Base-by-base conservation (phyloP, 2,888 invertebrate genomes). In the Perizoma flavofasciatum region DNA sequence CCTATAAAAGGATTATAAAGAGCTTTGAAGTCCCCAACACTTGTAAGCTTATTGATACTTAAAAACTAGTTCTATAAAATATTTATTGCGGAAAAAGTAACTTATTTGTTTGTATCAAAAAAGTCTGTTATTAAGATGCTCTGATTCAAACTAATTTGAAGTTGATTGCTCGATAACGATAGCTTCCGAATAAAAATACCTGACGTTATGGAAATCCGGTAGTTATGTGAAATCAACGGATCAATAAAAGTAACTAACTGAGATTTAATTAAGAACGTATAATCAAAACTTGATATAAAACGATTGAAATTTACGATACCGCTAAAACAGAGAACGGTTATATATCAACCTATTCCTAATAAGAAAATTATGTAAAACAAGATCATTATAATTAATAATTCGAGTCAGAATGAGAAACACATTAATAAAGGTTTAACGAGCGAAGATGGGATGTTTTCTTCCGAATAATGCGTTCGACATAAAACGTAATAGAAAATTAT, bases 321-420 rank as follows among this genome's bases (percentile, higher is more conserved):
- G 85, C 87, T 89, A 88, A 90, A 89, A 89, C 89, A 89, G 82
- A 85, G 78, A 82, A 73, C 60, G 67, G 75, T 74, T 79, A 85
- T 89, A 88, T 85, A 85, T 89, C 84, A 86, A 87, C 81, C 86
- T 77, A 81, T 83, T 81, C 81, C 79, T 87, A 87, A 89, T 89
- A 88, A 86, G 86, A 85, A 86, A 89, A 89, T 90, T 90, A 90
- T 89, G 90, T 88, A 86, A 89, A 89, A 82, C 72, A 75, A 74
- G 68, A 75, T 81, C 81, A 84, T 90, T 87, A 82, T 84, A 88
- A 90, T 89, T 88, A 89, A 87, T 89, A 88, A 89, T 89, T 87
- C 75, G 76, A 83, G 72, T 78, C 73, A 72, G 74, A 85, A 80
- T 74, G 77, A 81, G 81, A 77, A 78, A 81, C 76, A 77, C 70